Base-by-base conservation (phyloP, 1,140 invertebrate genomes). In the Ceratina calcarata region DNA sequence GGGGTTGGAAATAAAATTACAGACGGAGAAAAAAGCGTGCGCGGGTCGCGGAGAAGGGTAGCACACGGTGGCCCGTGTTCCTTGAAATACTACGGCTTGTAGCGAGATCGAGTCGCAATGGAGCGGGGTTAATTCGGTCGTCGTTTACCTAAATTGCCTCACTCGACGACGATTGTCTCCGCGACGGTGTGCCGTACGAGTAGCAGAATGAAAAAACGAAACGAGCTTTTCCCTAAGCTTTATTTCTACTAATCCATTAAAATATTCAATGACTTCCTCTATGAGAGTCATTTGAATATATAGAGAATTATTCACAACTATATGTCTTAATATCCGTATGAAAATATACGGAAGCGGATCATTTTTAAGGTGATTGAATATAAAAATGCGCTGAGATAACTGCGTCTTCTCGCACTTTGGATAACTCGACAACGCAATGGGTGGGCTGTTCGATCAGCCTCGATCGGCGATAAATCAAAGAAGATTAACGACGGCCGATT, bases 111-210 rank as follows among this genome's bases (percentile, higher is more conserved):
- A 4, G 55, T 88, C 78, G 85, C 89, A 90, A 91, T 91, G 86
- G 85, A 73, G 83, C 83, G 88, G 86, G 81, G 89, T 91, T 91
- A 91, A 92, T 86, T 91, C 88, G 86, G 81, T 86, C 84, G 91
- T 90, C 87, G 88, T 91, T 92, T 91, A 90, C 91, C 89, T 88
- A 90, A 91, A 91, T 91, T 87, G 89, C 80, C 74, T 78, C 70
- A 74, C 76, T 68, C 18, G 27, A 53, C 32, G 60, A 69, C 58
- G 32, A 72, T n/a, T 15, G 68, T 4, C 15, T 16, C n/a, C 15
- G 24, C 49, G 22, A 68, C 27, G 64, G 45, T 45, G 45, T 20
- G n/a, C 32, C n/a, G 32, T 15, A 13, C 64, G 64, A 37, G 27
- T 12, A 20, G 7, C n/a, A 45, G 12, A n/a, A 8, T 10, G 18